Evolutionary conservation across 2,797 vertebrate genomes (phyloP), one percentile per base, ranked within the genome.

Genomic region (Coregonus sp.): DNA sequence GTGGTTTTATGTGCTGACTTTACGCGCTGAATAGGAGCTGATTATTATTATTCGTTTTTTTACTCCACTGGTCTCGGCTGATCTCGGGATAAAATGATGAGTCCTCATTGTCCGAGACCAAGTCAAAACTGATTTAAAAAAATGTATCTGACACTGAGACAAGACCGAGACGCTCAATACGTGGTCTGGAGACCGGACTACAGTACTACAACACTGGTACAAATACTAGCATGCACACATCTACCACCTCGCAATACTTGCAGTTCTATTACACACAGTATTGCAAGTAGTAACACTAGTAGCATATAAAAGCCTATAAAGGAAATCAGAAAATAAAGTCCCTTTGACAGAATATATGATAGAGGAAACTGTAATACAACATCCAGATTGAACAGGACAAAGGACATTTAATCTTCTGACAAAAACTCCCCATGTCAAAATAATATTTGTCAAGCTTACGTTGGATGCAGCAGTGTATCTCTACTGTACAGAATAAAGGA

Each of bases 401-500:
- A 25, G 20, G n/a, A 61, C 20, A 11, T 61, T 61, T 61, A 7
- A 47, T 47, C 40, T 47, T 12, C 40, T 47, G 9, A 47, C 40
- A 47, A 20, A 20, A 61, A 61, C 59, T 61, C 11, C 40, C 40
- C 59, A 25, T 20, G 59, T n/a, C n/a, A 61, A 61, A 20, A 61
- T 61, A 61, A 61, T 40, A 65, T 75, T 61, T 61, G 59, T 61
- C 59, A 78, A 70, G 18, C 51, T 74, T 56, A 47, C 31, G 65
- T 75, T 31, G 6, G 47, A 65, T 78, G 80, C 70, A 76, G 56
- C 5, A 78, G 54, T 72, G 61, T 71, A 72, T 75, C 70, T 59
- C 66, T 20, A 35, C 77, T 75, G 83, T 68, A 84, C 52, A 50
- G 77, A 16, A 75, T 81, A 79, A 78, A 54, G 73, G 61, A 80